These are phyloP conservation scores for Alosa alosa DNA, from an alignment of 2,113 vertebrate genomes.

Conservation along the genomic window DNA sequence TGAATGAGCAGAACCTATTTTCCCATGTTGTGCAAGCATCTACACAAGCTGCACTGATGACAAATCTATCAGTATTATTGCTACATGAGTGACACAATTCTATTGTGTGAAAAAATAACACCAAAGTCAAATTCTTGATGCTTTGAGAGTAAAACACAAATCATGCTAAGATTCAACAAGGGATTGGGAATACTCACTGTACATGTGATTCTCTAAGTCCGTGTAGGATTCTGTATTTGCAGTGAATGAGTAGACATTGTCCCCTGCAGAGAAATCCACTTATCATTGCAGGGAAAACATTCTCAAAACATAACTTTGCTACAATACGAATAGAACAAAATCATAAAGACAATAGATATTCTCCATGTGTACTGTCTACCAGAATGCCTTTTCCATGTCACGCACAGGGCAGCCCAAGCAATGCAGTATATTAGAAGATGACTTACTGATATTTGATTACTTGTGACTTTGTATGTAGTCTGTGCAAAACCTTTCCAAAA, in stretches of 20 bases:
- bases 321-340: neutral
- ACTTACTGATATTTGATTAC: no score
- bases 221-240: conserved; percentile 54
- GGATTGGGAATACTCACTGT: conserved; percentile 59
- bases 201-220: conserved; percentile 60
- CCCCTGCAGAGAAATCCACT: conserved; percentile 27
- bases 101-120: no score
- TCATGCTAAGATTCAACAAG: neutral
- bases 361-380: no score
- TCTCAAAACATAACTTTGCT: neutral
- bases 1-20: neutral
- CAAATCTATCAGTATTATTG: no score
- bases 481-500: no score
- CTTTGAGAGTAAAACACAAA: neutral
- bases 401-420: no score
- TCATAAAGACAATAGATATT: neutral
- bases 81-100: no score
- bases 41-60: no score
- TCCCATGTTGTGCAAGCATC: no score
- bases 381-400: no score
- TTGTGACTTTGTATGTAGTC: no score
- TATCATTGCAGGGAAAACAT: neutral
- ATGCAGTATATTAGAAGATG: no score
- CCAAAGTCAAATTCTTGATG: neutral
- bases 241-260: conserved; percentile 50